A percentile compares a stretch with the other conserved stretches of the same genome.
phyloP scores from a whole-genome alignment of 2,797 vertebrate genomes.

The Emys orbicularis region DNA sequence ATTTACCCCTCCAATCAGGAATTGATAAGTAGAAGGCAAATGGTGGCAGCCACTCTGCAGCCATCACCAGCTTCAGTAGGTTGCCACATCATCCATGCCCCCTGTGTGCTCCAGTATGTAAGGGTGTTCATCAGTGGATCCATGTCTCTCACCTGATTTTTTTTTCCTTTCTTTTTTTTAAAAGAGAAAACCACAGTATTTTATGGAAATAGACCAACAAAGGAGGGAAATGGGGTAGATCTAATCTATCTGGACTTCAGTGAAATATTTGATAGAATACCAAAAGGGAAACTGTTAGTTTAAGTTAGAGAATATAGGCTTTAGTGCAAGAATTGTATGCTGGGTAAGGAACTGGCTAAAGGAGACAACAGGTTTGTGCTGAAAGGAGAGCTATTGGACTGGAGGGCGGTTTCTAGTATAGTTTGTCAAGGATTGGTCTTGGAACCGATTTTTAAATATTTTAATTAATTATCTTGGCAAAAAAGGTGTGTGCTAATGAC shows the following conservation, averaged over 20 bases:
- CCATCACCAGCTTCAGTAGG: not conserved
- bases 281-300: not conserved
- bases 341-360: not conserved
- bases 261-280: not conserved
- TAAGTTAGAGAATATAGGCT: not conserved
- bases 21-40: not conserved
- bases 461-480: not conserved
- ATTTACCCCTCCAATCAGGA: accelerated
- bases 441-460: not conserved
- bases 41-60: not conserved
- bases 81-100: accelerated
- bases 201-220: not conserved
- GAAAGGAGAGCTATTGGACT: not conserved
- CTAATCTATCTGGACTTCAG: no score
- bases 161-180: not conserved
- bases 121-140: not conserved
- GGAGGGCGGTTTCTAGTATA: not conserved
- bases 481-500: not conserved
- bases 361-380: not conserved
- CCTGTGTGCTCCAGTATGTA: not conserved
- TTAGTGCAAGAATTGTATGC: not conserved
- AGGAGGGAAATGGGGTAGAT: no score
- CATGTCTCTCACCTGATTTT: not conserved
- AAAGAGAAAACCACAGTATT: not conserved
- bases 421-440: not conserved